Conservation (phyloP, 2,113 vertebrate genomes). For the zebrafish (Danio rerio) region GRCz12tu NC_133198.1:16466501-16467000, state of each 20-base stretch:
- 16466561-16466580: background rate
- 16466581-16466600: background rate
- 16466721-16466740: slow-evolving; percentile 7
- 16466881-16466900: slow-evolving; percentile 11
- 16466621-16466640: slow-evolving; percentile 1
- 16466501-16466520: background rate
- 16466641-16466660: background rate
- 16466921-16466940: background rate
- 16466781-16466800: slow-evolving; percentile 23
- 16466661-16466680: background rate
- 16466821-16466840: slow-evolving; percentile 27
- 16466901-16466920: background rate
- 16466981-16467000: background rate
- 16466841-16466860: slow-evolving; percentile 22
- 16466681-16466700: background rate
- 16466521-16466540: background rate
- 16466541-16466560: background rate
- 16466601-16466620: background rate
- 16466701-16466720: background rate
- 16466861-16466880: slow-evolving; percentile 1
- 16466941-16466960: background rate
- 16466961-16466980: background rate
- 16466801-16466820: background rate
- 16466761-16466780: slow-evolving; percentile 33
- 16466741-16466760: background rate